Evolutionary conservation across 2,797 vertebrate genomes (phyloP), one percentile per base, ranked within the genome.

Genomic region (Fratercula arctica): DNA sequence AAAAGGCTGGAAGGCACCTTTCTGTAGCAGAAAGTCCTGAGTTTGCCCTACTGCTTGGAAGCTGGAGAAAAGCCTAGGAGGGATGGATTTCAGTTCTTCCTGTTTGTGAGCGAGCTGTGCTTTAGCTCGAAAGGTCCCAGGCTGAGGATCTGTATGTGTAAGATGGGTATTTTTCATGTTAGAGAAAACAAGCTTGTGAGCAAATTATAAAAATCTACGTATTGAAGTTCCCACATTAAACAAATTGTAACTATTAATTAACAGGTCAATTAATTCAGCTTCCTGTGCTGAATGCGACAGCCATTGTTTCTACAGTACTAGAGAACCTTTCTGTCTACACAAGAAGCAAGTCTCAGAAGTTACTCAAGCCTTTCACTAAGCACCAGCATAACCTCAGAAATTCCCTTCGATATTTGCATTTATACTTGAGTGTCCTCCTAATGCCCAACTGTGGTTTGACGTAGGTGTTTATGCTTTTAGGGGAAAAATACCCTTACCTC

Each of bases 401-500:
- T 66, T 78, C n/a, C 54, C 91, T 88, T 43, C 4, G 2, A 8
- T 48, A 81, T n/a, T 10, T 69, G 39, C 61, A 74, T 48, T 75
- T 83, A 33, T 39, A 51, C 17, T 66, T 25, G 2, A 54, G 45
- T 16, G 15, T 68, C 45, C 91, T 73, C 56, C 48, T 33, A 81
- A 46, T 13, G 24, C 31, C 45, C 25, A 82, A 86, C 16, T 56
- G 23, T 39, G 46, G 33, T 43, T 83, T 69, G 43, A 76, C 2
- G 2, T 48, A 29, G 11, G 20, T 46, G 5, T 73, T 85, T n/a
- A 48, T 4, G 14, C n/a, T 66, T 84, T 60, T n/a, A 80, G 25
- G 10, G 35, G 21, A 68, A 78, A 87, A 77, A 89, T 33, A 60
- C 14, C 39, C 96, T 98, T 98, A 99, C 99, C 99, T 99, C 99